Evolutionary conservation across 1,140 invertebrate species (phyloP).

Genomic region (Zaprionus ornatus): DNA sequence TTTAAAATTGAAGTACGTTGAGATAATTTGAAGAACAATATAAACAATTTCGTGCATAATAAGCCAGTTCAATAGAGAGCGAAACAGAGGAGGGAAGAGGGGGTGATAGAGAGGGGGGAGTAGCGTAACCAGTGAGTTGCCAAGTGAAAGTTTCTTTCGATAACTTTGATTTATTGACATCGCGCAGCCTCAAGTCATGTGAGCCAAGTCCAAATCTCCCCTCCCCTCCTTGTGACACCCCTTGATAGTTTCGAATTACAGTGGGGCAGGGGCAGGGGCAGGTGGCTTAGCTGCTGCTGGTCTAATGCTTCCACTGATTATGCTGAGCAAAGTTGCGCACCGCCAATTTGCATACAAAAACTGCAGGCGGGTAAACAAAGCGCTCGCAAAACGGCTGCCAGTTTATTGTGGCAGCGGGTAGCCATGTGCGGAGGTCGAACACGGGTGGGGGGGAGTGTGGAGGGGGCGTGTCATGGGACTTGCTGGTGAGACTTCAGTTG

Average conservation of each 20-base stretch:
- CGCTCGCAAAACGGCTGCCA: slow-evolving; percentile 31
- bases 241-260: slow-evolving; percentile 13
- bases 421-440: not conserved
- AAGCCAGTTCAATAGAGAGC: not conserved
- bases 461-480: not conserved
- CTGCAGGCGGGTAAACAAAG: slow-evolving; percentile 33
- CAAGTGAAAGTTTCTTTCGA: slow-evolving; percentile 35
- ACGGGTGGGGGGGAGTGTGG: not conserved
- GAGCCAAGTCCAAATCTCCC: not conserved
- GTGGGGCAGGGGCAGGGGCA: not conserved
- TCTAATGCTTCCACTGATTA: slow-evolving; percentile 35
- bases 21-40: slow-evolving; percentile 11
- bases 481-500: slow-evolving; percentile 4
- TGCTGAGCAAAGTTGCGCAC: slow-evolving; percentile 28
- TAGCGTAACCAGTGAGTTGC: not conserved
- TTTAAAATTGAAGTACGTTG: not conserved
- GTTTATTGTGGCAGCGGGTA: not conserved
- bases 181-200: slow-evolving; percentile 22
- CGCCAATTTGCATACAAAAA: slow-evolving; percentile 2
- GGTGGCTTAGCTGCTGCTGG: slow-evolving; percentile 14
- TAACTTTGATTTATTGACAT: slow-evolving; percentile 39
- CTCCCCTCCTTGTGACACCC: not conserved
- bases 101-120: not conserved
- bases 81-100: not conserved
- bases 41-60: not conserved